Evolutionary conservation across 2,888 invertebrate genomes (phyloP).

Genomic region (Galerucella nymphaeae): DNA sequence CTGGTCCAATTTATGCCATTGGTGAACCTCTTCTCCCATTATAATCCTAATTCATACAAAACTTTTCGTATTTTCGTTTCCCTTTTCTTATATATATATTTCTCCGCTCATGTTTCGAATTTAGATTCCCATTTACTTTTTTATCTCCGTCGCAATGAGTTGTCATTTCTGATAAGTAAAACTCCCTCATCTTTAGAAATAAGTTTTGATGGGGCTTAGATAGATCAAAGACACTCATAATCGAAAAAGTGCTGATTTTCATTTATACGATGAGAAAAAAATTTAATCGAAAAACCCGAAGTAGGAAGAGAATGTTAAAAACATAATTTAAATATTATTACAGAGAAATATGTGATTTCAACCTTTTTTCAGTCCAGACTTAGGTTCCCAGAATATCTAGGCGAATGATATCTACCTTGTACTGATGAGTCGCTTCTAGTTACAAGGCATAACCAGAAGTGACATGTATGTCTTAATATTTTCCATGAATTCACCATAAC

Average conservation of each 20-base stretch:
- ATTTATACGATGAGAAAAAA: slow-evolving; percentile 6
- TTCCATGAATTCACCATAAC: too few relatives aligned
- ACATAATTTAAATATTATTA: background rate
- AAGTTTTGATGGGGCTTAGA: slow-evolving; percentile 32
- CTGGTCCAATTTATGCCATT: too few relatives aligned
- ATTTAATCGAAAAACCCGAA: background rate
- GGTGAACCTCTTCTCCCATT: too few relatives aligned
- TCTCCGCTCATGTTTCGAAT: slow-evolving; percentile 48
- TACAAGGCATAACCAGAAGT: too few relatives aligned
- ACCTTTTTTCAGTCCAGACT: too few relatives aligned
- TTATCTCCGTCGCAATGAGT: slow-evolving; percentile 45
- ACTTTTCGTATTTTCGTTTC: background rate
- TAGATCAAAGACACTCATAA: slow-evolving; percentile 56
- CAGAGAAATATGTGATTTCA: background rate
- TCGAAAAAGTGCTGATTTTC: slow-evolving; percentile 55
- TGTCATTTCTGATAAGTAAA: slow-evolving; percentile 40
- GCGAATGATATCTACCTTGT: too few relatives aligned
- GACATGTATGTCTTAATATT: too few relatives aligned
- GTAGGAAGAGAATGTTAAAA: background rate
- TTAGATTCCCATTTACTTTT: slow-evolving; percentile 57
- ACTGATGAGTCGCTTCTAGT: too few relatives aligned
- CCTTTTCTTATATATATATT: background rate
- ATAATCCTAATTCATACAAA: too few relatives aligned
- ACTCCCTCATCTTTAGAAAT: slow-evolving; percentile 21
- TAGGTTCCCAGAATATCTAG: too few relatives aligned